Base-by-base conservation (phyloP, 1,140 invertebrate genomes). In the Oncopodura yosiiana region DNA sequence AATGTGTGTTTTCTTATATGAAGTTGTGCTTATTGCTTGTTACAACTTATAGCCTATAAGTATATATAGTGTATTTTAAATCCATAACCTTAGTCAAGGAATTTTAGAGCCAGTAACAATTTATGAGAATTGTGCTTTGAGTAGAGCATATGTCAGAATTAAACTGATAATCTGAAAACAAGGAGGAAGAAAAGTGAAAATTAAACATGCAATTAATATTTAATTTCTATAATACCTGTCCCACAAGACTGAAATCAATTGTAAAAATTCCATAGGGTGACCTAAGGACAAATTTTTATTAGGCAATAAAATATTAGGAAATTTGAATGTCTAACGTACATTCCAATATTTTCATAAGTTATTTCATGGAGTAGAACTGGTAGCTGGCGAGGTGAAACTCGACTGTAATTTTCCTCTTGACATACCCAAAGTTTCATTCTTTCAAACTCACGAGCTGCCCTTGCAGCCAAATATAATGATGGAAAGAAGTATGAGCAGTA, bases 401-500 rank as follows among this genome's bases (percentile, higher is more conserved):
- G 14, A 1, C 11, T 11, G 12, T 34, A 38, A 38, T 44, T 34
- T 14, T 44, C n/a, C 12, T 23, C 18, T n/a, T 37, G 9, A 12
- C 29, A 44, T 14, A 44, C 11, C 51, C 51, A 53, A 14, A 2
- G 5, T 30, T 36, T 53, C 16, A 53, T 36, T 6, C 34, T 26
- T 0, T 53, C 50, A 27, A 53, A 34, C 41, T 53, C n/a, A 3
- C 12, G 9, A 39, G 16, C 6, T 24, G 51, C 16, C 27, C 37
- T 53, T 9, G 51, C 51, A 3, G 39, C 51, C 18, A 53, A 24
- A 38, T 44, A 34, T 2, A 53, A n/a, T 9, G 51, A 36, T 24
- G 51, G 51, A 36, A 53, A 53, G 41, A 36, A 53, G n/a, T 53
- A 53, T 8, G 3, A 36, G 23, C 51, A 53, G 21, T 53, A 53